Evolutionary conservation across 2,113 vertebrate genomes (phyloP).

Genomic region (Polyodon spathula): DNA sequence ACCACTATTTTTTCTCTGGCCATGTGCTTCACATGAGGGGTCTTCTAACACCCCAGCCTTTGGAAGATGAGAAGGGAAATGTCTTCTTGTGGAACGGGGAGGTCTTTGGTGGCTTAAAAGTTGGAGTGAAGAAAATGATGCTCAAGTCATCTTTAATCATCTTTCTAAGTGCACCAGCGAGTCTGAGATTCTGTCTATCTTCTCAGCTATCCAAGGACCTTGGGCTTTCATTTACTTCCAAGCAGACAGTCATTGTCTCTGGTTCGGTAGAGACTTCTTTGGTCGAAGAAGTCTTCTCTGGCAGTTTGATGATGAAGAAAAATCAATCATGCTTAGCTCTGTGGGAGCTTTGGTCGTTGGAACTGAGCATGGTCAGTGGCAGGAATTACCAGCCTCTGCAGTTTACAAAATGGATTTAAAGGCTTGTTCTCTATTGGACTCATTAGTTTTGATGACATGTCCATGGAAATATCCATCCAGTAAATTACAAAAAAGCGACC

Average conservation of each 20-base stretch:
- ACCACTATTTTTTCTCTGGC: slow-evolving; percentile 74
- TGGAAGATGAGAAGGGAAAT: slow-evolving; percentile 61
- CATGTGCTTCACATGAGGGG: slow-evolving; percentile 87
- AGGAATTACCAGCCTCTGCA: slow-evolving; percentile 78
- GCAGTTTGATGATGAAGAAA: slow-evolving; percentile 44
- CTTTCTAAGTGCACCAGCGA: slow-evolving; percentile 54
- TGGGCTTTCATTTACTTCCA: slow-evolving; percentile 90
- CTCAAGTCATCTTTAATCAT: slow-evolving; percentile 53
- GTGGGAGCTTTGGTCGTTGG: slow-evolving; percentile 43
- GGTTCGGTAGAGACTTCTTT: slow-evolving; percentile 93
- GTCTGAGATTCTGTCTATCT: slow-evolving; percentile 58
- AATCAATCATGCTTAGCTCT: slow-evolving; percentile 60
- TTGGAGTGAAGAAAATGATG: slow-evolving; percentile 71
- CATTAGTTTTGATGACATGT: slow-evolving; percentile 57
- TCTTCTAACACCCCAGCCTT: slow-evolving; percentile 67
- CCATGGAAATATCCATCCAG: slow-evolving; percentile 55
- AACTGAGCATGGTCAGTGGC: slow-evolving; percentile 43
- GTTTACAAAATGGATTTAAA: slow-evolving; percentile 76
- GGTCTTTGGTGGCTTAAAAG: slow-evolving; percentile 66
- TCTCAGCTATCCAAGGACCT: slow-evolving; percentile 69
- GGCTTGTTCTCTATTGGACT: slow-evolving; percentile 29
- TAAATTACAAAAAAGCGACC: slow-evolving; percentile 15
- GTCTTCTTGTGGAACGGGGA: slow-evolving; percentile 91
- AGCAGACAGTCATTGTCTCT: slow-evolving; percentile 60
- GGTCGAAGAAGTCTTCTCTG: slow-evolving; percentile 88